These are phyloP conservation scores for Parazoanthus darwini DNA, from an alignment of 92 coral and sea anemone species.

Conservation along the genomic window DNA sequence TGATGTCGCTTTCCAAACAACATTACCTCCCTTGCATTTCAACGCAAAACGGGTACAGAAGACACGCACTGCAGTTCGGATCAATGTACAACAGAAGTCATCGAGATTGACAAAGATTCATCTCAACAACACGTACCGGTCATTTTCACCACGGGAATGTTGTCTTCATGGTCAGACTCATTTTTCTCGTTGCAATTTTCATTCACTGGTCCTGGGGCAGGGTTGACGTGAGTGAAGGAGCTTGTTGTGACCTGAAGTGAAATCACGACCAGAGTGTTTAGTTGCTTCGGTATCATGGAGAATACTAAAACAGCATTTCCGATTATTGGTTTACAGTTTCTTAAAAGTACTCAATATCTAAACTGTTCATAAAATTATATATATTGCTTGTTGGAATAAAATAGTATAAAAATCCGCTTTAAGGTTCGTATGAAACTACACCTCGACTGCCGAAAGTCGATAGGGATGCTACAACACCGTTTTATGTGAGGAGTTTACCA, in stretches of 20 bases:
- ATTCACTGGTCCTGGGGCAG: conserved; percentile 35
- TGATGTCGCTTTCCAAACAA: background rate
- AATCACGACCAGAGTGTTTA: background rate
- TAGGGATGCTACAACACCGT: too few species aligned
- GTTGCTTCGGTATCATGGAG: background rate
- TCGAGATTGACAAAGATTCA: background rate
- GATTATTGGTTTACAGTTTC: too few species aligned
- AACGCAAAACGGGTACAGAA: background rate
- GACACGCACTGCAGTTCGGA: background rate
- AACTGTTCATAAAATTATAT: too few species aligned
- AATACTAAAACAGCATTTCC: too few species aligned
- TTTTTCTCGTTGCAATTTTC: conserved; percentile 20
- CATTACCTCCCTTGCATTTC: too few species aligned
- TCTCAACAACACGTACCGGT: conserved; percentile 57
- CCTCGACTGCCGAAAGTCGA: too few species aligned
- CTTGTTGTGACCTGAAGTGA: conserved; percentile 20
- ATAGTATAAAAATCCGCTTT: too few species aligned
- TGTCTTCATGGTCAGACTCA: conserved; percentile 34
- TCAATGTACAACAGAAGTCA: background rate
- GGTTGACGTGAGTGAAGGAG: conserved; percentile 32
- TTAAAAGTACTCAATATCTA: too few species aligned
- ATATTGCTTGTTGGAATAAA: too few species aligned
- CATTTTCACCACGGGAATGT: conserved; percentile 74
- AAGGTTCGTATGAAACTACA: too few species aligned
- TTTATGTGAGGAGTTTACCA: too few species aligned